Conservation (phyloP, 2,113 vertebrate genomes). For the Oreochromis spilurus region DNA sequence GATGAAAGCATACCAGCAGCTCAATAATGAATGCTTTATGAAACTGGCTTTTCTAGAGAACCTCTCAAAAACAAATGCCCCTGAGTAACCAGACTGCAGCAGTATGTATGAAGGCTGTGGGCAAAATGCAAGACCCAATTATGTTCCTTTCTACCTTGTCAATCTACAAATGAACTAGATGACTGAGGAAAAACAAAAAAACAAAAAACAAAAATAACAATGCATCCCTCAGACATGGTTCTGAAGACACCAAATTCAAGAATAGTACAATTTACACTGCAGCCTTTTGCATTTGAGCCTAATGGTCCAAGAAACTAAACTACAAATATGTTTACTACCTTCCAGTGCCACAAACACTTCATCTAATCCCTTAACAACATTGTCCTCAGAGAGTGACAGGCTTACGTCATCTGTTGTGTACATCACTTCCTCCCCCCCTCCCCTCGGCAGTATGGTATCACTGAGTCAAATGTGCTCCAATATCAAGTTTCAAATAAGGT, state of each 20-base stretch:
- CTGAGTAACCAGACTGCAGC: neutral
- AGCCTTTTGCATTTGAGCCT: neutral
- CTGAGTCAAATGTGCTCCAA: neutral
- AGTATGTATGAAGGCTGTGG: neutral
- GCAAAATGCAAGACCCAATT: neutral
- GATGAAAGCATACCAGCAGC: constrained; percentile 18
- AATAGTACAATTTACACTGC: neutral
- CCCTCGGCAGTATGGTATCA: neutral
- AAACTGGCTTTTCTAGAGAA: neutral
- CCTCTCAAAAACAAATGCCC: neutral
- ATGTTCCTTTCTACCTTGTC: neutral
- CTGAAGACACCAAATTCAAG: neutral
- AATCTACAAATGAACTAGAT: neutral
- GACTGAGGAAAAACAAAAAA: neutral
- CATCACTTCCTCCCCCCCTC: neutral
- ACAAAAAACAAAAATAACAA: neutral
- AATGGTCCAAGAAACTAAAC: neutral
- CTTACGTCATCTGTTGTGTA: neutral
- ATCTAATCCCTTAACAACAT: neutral
- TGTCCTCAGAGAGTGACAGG: neutral
- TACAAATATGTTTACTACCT: neutral
- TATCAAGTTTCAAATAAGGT: neutral
- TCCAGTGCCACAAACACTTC: neutral
- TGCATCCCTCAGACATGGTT: neutral
- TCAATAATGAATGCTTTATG: neutral